Evolutionary conservation across 1,140 invertebrate species (phyloP).

Genomic region (Sycophaga agraensis): DNA sequence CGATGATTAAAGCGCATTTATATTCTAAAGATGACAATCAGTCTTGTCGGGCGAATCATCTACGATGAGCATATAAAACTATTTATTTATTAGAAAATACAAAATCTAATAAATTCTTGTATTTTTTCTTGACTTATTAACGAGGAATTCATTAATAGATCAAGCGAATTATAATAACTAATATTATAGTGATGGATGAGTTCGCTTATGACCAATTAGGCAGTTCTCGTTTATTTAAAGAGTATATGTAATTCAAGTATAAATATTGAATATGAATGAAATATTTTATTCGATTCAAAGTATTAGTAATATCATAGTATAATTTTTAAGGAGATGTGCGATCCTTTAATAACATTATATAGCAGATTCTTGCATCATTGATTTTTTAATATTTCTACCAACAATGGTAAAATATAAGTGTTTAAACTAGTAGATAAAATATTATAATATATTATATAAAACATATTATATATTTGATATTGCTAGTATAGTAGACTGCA

Average conservation of each 20-base stretch:
- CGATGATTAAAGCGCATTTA: conserved; percentile 27
- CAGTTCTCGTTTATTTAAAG: not conserved
- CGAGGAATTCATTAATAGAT: not conserved
- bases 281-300: not conserved
- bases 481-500: too few species aligned
- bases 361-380: too few species aligned
- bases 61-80: conserved; percentile 14
- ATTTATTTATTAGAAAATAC: conserved; percentile 30
- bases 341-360: too few species aligned
- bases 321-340: too few species aligned
- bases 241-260: conserved; percentile 1
- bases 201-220: not conserved
- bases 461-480: too few species aligned
- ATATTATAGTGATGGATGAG: too few species aligned
- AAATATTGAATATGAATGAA: conserved; percentile 4
- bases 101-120: conserved; percentile 17
- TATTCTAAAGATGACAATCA: conserved; percentile 30
- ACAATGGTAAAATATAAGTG: too few species aligned
- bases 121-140: conserved; percentile 3
- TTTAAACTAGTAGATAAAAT: too few species aligned
- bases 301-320: not conserved
- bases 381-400: too few species aligned
- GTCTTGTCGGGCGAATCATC: conserved; percentile 25
- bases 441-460: too few species aligned
- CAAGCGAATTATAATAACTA: conserved; percentile 4